Percentiles rank a stretch among this genome's conserved stretches.
phyloP scores from a whole-genome alignment of 2,888 invertebrate genomes.

The Therioaphis trifolii region DNA sequence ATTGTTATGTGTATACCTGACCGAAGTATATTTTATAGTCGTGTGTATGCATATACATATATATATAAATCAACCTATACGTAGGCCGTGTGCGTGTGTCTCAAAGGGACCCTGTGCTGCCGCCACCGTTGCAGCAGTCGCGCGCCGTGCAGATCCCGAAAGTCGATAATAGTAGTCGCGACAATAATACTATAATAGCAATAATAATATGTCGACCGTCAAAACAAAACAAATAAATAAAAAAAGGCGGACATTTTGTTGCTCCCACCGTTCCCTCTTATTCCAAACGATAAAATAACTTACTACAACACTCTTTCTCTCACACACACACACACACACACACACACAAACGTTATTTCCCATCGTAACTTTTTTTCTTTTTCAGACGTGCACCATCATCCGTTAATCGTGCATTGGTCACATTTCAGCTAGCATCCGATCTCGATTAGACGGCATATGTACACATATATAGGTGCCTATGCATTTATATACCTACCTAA shows the following conservation, averaged over 20 bases:
- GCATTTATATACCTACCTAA: too few species aligned
- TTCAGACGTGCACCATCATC: not conserved
- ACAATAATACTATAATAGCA: not conserved
- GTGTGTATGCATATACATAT: too few species aligned
- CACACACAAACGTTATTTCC: not conserved
- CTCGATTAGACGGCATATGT: too few species aligned
- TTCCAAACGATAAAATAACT: slow-evolving; percentile 21
- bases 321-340: too few species aligned
- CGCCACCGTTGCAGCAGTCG: not conserved
- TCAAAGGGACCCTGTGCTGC: slow-evolving; percentile 28
- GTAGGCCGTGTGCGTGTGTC: not conserved
- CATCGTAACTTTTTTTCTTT: not conserved
- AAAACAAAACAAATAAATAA: slow-evolving; percentile 18
- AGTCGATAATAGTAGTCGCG: slow-evolving; percentile 4
- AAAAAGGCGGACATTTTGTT: slow-evolving; percentile 13
- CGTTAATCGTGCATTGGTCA: not conserved
- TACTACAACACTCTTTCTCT: not conserved
- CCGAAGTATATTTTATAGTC: too few species aligned
- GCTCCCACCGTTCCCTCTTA: not conserved
- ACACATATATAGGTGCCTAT: too few species aligned
- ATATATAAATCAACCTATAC: too few species aligned
- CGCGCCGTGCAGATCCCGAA: slow-evolving; percentile 56
- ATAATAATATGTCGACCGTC: slow-evolving; percentile 7
- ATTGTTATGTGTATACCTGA: too few species aligned
- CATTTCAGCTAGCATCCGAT: not conserved